phyloP scores from a whole-genome alignment of 2,797 vertebrate species.

The Alosa sapidissima region DNA sequence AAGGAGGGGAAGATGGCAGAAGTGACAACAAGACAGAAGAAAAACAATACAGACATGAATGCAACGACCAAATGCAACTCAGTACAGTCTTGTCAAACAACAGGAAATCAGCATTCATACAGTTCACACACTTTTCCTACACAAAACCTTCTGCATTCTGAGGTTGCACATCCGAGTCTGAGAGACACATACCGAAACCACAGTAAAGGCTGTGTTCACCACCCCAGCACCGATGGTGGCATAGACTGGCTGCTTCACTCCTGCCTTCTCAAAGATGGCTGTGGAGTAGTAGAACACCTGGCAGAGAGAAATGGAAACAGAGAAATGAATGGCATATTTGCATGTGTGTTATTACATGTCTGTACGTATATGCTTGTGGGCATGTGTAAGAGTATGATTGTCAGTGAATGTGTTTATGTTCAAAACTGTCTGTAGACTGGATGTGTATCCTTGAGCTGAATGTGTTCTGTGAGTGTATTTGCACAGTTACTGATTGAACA shows the following conservation, averaged over 20 bases:
- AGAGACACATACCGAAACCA: slow-evolving; percentile 75
- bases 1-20: neutral
- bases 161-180: neutral
- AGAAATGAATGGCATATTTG: no score
- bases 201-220: slow-evolving; percentile 84
- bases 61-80: neutral
- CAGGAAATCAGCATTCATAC: neutral
- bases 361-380: neutral
- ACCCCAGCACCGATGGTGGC: slow-evolving; percentile 85
- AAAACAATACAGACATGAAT: neutral
- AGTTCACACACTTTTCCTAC: neutral
- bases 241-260: slow-evolving; percentile 82
- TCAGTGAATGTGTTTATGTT: neutral
- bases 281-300: slow-evolving; percentile 90
- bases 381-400: neutral
- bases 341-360: neutral
- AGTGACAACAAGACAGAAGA: neutral
- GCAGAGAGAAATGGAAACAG: no score
- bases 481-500: neutral
- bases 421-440: neutral
- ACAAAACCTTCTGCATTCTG: neutral
- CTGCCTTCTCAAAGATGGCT: slow-evolving; percentile 79
- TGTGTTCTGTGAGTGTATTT: neutral
- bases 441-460: neutral
- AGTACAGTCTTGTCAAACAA: neutral